Base-by-base conservation (phyloP, 1,140 invertebrate genomes). In the Bombus waltoni region DNA sequence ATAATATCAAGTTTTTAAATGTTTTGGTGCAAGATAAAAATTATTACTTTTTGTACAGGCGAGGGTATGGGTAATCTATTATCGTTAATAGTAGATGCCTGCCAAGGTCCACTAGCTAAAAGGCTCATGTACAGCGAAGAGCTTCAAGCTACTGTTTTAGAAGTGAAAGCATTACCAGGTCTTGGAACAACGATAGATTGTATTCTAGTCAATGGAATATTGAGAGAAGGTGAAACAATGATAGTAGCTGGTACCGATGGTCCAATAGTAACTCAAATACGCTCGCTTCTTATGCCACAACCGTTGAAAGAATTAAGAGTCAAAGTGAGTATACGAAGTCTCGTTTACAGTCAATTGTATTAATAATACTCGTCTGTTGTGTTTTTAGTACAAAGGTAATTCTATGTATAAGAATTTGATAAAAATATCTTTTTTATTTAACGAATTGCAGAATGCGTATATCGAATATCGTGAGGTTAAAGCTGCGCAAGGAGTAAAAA, bases 41-140 rank as follows among this genome's bases (percentile, higher is more conserved):
- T 11, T 35, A 47, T n/a, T 13, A 18, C 42, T 81, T 18, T 53
- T 71, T 53, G 78, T 87, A 40, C 77, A 95, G 97, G 97, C 10
- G 99, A 99, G 94, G 99, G 99, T 82, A 99, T 99, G 98, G 99
- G 99, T 32, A 99, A 99, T 94, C 95, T 99, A 38, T 96, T 99
- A 88, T 97, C 98, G 5, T 96, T 99, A 87, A 98, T 99, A 87
- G 97, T 99, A 47, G 97, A 99, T 91, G 97, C 98, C 40, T 99
- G 98, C 87, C 99, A 99, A 94, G 98, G 97, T 38, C 97, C 98
- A 93, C 95, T 99, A 91, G 97, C 98, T 47, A 98, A 99, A 94
- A 95, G 98, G 89, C 95, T 99, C 1, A 97, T 98, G 95, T 99
- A 98, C 95, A 98, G 98, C 10, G 97, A 99, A 88, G 98, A 99